phyloP scores from a whole-genome alignment of 2,113 vertebrate genomes.

The Thamnophis sirtalis region DNA sequence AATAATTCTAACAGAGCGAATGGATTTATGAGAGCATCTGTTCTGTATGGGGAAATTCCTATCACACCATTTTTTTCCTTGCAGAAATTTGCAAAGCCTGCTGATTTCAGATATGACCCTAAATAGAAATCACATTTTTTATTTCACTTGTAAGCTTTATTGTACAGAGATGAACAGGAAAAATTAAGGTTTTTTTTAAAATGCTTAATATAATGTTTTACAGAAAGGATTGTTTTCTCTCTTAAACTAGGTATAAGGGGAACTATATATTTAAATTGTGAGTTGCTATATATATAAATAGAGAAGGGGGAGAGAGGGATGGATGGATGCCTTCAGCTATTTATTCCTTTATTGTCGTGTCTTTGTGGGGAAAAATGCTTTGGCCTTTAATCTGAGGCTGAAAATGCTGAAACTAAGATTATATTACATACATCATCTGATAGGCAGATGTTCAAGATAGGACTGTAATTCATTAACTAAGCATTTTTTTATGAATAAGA shows the following conservation, averaged over 20 bases:
- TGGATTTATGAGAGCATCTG: background rate
- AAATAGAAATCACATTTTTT: background rate
- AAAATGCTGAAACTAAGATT: slow-evolving; percentile 13
- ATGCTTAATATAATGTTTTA: background rate
- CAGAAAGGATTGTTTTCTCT: background rate
- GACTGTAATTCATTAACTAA: background rate
- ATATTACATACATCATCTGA: slow-evolving; percentile 3
- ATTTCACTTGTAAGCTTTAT: background rate
- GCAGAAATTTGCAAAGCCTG: background rate
- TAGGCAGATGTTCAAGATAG: background rate
- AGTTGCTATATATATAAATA: background rate
- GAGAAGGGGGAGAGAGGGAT: no score
- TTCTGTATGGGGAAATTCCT: background rate
- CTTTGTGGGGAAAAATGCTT: background rate
- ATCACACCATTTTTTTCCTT: background rate
- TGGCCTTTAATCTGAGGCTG: background rate
- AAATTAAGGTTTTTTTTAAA: background rate
- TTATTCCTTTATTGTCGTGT: fast-evolving
- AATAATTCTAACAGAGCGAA: background rate
- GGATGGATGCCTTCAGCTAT: background rate
- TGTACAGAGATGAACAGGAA: background rate
- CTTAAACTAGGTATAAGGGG: background rate
- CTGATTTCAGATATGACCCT: background rate
- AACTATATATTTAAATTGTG: background rate
- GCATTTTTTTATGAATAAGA: background rate